These are phyloP conservation scores for Serinus canaria DNA, from an alignment of 2,113 vertebrate species.

Conservation along the genomic window DNA sequence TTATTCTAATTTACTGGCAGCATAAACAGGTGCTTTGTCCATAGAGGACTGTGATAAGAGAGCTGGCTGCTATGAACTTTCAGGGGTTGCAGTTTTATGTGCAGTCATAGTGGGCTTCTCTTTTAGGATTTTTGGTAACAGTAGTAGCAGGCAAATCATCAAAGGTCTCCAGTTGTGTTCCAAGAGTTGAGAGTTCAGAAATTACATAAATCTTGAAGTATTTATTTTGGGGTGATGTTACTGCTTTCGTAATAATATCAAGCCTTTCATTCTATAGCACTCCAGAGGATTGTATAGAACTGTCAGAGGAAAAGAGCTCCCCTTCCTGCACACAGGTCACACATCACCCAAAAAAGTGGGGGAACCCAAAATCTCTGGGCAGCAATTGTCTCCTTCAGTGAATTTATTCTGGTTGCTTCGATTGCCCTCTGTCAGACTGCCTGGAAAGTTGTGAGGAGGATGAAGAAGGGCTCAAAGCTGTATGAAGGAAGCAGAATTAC, in stretches of 20 bases:
- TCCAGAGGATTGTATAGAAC: background rate
- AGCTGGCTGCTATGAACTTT: background rate
- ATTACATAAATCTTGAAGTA: background rate
- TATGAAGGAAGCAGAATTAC: background rate
- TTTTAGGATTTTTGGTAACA: background rate
- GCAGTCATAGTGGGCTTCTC: background rate
- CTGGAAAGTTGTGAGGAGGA: background rate
- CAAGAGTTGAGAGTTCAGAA: background rate
- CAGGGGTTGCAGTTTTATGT: background rate
- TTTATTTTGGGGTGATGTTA: background rate
- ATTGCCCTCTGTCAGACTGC: background rate
- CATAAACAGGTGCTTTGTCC: slow-evolving; percentile 17
- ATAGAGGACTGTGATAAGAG: slow-evolving; percentile 6
- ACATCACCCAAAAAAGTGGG: fast-evolving
- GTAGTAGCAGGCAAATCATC: background rate
- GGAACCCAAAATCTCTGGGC: background rate
- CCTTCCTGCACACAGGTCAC: background rate
- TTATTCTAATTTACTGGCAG: background rate
- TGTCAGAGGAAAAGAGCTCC: background rate
- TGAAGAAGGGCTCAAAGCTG: background rate
- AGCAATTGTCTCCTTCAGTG: background rate
- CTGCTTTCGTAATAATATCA: background rate
- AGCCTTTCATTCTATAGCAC: background rate
- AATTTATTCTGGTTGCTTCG: background rate
- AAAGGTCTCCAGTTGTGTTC: background rate